Base-by-base conservation (phyloP, 53 echinoderm and acorn worm species). In the Henricia sp. region DNA sequence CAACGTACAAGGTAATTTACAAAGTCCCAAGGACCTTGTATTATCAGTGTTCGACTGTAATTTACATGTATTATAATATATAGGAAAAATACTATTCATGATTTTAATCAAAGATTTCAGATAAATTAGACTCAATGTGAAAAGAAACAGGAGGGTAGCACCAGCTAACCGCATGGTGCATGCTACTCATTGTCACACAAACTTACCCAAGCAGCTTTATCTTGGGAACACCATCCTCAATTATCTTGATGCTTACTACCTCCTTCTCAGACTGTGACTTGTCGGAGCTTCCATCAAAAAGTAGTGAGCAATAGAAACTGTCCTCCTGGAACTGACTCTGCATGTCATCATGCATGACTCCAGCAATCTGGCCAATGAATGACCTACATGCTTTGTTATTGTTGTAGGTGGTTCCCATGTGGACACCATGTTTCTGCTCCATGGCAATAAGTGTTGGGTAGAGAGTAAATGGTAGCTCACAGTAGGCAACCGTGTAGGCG, bases 131-230 rank as follows among this genome's bases (percentile, higher is more conserved):
- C 19, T 55, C 55, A 55, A 17, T 55, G 55, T 55, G 55, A 12
- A 21, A 55, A 55, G 55, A 5, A 55, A 19, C 4, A 23, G 5
- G 4, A 55, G 19, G 12, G 55, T 10, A 19, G 55, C 6, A 55
- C 19, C 21, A 55, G 19, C 4, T 19, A 17, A 10, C 12, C 32
- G 34, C 63, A 63, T 63, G 33, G 27, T 29, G 10, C 27, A 19
- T 12, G 19, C 16, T 55, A 21, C 55, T 82, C 36, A 84, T 32
- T 38, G 58, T 70, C 28, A 32, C 25, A 34, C 9, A 46, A 71
- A 30, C 85, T 72, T 77, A 82, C 88, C 88, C 83, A 55, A 82
- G 71, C 55, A 88, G 69, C 51, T 88, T 88, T 42, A 83, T 88
- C 60, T 54, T 83, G 24, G 88, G 83, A 8, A 83, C 43, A 39